Base-by-base conservation (phyloP, 2,888 invertebrate genomes). In the Stenolophus ochropezus region DNA sequence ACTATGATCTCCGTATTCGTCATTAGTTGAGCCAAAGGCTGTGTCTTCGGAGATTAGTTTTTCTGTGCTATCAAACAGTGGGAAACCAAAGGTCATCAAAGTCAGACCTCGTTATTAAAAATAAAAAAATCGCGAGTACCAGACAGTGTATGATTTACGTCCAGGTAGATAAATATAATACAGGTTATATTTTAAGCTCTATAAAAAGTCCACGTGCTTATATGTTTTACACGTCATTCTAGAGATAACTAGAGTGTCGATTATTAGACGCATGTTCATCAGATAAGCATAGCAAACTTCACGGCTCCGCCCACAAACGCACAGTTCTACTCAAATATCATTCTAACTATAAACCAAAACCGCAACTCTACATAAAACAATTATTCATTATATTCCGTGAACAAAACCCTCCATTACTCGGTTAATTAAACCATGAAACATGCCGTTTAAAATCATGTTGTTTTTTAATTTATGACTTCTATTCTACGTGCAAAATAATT, bases 51-150 rank as follows among this genome's bases (percentile, higher is more conserved):
- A 56, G 56, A 56, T 56, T 18, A 56, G 56, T 56, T 20, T 56
- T 56, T 20, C 56, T 56, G 11, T 21, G 18, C 56, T 56, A 20
- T 56, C 56, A 21, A 56, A 20, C 56, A 56, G 20, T 56, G 56
- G 56, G 56, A 21, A 56, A 56, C 56, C 56, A 56, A 56, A 56
- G 56, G 56, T 56, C 56, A 56, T 16, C 56, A 20, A 8, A 56
- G 56, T 56, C 56, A 56, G 21, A 20, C 56, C 11, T 56, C 56
- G 56, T 56, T 21, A 56, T 20, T 20, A 56, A 56, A 56, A 56
- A 56, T 18, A 56, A 56, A 51, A 51, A 51, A 51, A 51, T 51
- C 14, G 33, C 33, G 8, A 42, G 33, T 42, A 42, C 33, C 33
- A 11, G 33, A 42, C 33, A 42, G 33, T 42, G 33, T 42, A 42